These are phyloP conservation scores for Psococerastis gibbosa DNA, from an alignment of 2,888 invertebrate species.

Conservation along the genomic window DNA sequence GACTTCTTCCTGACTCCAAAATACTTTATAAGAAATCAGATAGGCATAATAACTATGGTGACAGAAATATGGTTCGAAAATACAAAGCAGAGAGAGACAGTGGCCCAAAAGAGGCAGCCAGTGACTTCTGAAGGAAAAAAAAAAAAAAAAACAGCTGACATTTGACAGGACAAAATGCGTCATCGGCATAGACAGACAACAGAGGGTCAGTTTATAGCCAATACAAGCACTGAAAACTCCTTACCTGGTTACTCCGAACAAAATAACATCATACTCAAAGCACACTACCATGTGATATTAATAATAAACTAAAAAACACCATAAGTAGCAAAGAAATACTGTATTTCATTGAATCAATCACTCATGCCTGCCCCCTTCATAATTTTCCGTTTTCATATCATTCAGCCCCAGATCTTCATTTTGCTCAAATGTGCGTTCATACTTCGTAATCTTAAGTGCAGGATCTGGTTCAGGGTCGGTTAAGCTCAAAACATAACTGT, in stretches of 20 bases:
- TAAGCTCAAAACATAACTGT: slow-evolving; percentile 82
- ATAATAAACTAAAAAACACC: background rate
- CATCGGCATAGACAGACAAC: background rate
- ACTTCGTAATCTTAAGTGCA: slow-evolving; percentile 52
- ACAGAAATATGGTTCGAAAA: too few relatives aligned
- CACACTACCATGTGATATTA: too few relatives aligned
- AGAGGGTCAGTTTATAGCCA: background rate
- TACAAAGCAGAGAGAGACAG: too few relatives aligned
- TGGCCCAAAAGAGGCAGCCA: background rate
- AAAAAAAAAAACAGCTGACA: background rate
- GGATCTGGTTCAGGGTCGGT: slow-evolving; percentile 48
- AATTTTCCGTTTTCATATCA: slow-evolving; percentile 87
- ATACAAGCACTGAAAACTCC: background rate
- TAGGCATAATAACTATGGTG: too few relatives aligned
- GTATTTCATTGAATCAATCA: too few relatives aligned
- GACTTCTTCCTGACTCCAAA: too few relatives aligned
- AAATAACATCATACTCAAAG: background rate
- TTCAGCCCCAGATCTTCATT: slow-evolving; percentile 91
- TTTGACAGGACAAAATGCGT: background rate
- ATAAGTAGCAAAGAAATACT: slow-evolving; percentile 9
- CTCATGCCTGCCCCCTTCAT: too few relatives aligned
- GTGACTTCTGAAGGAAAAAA: too few relatives aligned
- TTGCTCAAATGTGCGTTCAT: slow-evolving; percentile 71
- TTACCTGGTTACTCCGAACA: background rate
- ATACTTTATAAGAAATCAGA: too few relatives aligned